Evolutionary conservation across 1,140 invertebrate species (phyloP).

Genomic region (Diabrotica undecimpunctata): DNA sequence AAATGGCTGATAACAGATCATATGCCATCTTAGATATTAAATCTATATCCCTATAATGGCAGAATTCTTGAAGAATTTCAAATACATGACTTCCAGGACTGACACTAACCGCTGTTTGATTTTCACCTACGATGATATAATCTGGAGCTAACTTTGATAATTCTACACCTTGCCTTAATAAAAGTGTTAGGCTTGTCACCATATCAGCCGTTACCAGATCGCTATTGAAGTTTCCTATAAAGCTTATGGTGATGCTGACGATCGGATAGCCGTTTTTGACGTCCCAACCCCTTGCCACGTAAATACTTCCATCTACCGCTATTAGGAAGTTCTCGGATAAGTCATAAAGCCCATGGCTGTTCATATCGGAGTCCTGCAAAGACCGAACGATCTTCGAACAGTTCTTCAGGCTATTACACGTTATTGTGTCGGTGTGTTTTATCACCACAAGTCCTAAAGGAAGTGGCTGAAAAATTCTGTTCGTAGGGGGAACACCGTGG

Average conservation of each 20-base stretch:
- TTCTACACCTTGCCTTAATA: conserved; percentile 43
- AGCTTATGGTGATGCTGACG: conserved; percentile 49
- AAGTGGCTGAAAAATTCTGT: neutral
- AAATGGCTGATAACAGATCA: too few relatives aligned
- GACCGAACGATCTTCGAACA: conserved; percentile 47
- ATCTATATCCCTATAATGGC: conserved; percentile 27
- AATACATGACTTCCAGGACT: conserved; percentile 43
- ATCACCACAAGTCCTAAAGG: conserved; percentile 43
- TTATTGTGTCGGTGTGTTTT: conserved; percentile 47
- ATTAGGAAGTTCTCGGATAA: conserved; percentile 65
- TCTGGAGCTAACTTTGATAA: conserved; percentile 37
- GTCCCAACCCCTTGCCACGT: conserved; percentile 61
- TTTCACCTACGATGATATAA: conserved; percentile 50
- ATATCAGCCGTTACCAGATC: conserved; percentile 43
- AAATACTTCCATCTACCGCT: conserved; percentile 63
- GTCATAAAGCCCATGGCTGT: conserved; percentile 38
- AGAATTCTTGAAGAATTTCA: conserved; percentile 35
- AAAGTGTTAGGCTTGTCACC: conserved; percentile 42
- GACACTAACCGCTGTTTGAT: conserved; percentile 43
- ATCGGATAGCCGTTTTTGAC: conserved; percentile 52
- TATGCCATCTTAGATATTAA: neutral
- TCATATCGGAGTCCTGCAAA: conserved; percentile 47
- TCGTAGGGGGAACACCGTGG: too few relatives aligned
- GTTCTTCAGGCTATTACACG: conserved; percentile 37
- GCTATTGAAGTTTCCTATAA: conserved; percentile 50